These are phyloP conservation scores for Eubasilissa regina DNA, from an alignment of 1,140 invertebrate species.

Conservation along the genomic window DNA sequence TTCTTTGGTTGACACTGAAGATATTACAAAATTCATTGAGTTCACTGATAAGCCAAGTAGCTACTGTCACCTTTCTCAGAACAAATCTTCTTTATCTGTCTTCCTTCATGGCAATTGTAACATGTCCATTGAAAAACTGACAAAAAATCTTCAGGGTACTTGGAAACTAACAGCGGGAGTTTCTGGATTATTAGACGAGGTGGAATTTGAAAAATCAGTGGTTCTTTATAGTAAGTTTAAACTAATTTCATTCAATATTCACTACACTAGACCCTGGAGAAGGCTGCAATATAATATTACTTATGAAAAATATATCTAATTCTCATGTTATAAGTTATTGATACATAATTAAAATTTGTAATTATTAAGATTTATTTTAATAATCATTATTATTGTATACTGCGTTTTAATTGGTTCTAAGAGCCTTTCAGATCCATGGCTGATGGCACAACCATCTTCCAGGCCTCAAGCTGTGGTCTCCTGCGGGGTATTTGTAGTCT, in stretches of 20 bases:
- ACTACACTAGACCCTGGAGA: too few relatives aligned
- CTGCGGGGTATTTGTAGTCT: too few relatives aligned
- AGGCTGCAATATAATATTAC: too few relatives aligned
- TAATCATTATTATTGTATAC: too few relatives aligned
- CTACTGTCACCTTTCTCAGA: slow-evolving; percentile 48
- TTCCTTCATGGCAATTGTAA: slow-evolving; percentile 65
- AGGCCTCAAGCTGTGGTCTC: too few relatives aligned
- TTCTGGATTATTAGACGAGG: slow-evolving; percentile 63
- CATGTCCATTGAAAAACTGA: slow-evolving; percentile 63
- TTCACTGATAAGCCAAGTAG: background rate
- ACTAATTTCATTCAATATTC: too few relatives aligned
- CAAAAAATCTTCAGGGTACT: slow-evolving; percentile 65
- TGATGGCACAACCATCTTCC: too few relatives aligned
- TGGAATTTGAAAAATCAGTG: slow-evolving; percentile 61
- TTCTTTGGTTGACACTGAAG: background rate
- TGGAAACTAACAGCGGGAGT: slow-evolving; percentile 65
- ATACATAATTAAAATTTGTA: background rate
- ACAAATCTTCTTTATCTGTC: slow-evolving; percentile 61
- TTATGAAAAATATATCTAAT: too few relatives aligned
- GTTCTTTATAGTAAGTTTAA: slow-evolving; percentile 62
- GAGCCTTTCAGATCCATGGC: too few relatives aligned
- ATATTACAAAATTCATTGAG: background rate
- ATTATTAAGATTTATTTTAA: background rate
- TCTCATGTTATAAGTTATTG: too few relatives aligned
- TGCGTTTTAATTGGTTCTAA: too few relatives aligned